These are phyloP conservation scores for Myxocyprinus asiaticus DNA, from an alignment of 2,113 vertebrate species.

Conservation along the genomic window DNA sequence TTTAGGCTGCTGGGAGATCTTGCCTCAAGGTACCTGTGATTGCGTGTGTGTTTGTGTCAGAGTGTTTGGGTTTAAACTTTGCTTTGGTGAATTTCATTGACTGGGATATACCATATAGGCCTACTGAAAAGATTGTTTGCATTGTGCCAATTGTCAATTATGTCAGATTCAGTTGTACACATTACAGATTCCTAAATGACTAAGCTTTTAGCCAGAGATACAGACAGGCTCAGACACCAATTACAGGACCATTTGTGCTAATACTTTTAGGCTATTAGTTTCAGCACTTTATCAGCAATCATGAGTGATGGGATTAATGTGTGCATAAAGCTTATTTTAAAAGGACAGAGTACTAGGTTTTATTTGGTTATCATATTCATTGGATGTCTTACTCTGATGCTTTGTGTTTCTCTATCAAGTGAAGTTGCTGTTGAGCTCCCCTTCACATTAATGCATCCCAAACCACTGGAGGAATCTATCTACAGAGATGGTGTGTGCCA, in stretches of 20 bases:
- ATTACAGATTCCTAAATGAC: no score
- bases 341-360: not conserved
- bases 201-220: no score
- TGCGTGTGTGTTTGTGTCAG: not conserved
- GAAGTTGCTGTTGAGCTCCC: constrained; percentile 92
- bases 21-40: constrained; percentile 82
- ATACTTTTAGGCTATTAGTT: no score
- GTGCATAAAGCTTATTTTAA: not conserved
- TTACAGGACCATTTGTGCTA: no score
- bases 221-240: no score
- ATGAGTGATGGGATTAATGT: constrained; percentile 1
- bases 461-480: constrained; percentile 84
- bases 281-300: no score
- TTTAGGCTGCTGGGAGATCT: constrained; percentile 89
- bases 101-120: no score
- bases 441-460: constrained; percentile 94
- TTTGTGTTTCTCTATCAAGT: constrained; percentile 66
- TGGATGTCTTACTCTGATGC: not conserved
- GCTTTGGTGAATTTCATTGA: no score
- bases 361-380: not conserved
- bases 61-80: not conserved
- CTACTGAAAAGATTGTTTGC: no score
- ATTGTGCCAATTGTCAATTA: no score
- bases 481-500: constrained; percentile 81
- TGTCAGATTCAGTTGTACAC: no score